phyloP scores from a whole-genome alignment of 2,888 invertebrate genomes.

The Trachelus iudaicus region DNA sequence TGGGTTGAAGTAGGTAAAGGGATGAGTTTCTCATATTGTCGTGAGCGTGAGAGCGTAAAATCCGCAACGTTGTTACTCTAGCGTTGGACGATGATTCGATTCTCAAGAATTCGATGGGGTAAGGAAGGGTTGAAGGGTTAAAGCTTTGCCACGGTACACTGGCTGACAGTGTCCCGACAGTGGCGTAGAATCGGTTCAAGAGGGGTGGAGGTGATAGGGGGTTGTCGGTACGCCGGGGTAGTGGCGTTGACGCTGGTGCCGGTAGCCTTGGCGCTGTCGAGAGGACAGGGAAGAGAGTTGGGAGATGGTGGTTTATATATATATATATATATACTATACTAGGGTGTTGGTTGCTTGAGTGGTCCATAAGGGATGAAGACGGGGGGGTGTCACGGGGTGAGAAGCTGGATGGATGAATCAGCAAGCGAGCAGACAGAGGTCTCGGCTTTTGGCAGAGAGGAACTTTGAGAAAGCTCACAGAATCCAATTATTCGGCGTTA shows the following conservation, averaged over 20 bases:
- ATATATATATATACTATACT: no score
- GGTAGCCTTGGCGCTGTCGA: not conserved
- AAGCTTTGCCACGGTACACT: not conserved
- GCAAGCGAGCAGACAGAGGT: not conserved
- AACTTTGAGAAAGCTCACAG: not conserved
- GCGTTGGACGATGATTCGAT: not conserved
- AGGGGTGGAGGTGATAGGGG: not conserved
- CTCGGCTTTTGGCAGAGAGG: not conserved
- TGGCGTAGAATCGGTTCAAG: not conserved
- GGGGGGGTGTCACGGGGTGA: not conserved
- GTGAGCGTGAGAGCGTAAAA: not conserved
- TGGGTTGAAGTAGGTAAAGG: not conserved
- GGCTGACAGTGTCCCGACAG: not conserved
- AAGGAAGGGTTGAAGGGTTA: not conserved
- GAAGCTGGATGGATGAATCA: not conserved
- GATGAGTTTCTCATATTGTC: not conserved
- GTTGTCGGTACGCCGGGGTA: not conserved
- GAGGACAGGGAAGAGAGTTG: not conserved
- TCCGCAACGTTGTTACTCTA: not conserved
- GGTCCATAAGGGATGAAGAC: not conserved
- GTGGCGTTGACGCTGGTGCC: not conserved
- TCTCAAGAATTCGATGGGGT: not conserved
- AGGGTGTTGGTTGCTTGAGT: not conserved
- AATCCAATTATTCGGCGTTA: conserved; percentile 7
- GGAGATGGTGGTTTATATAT: not conserved